These are phyloP conservation scores for Temnothorax unifasciatus DNA, from an alignment of 2,888 invertebrate genomes.

Conservation along the genomic window DNA sequence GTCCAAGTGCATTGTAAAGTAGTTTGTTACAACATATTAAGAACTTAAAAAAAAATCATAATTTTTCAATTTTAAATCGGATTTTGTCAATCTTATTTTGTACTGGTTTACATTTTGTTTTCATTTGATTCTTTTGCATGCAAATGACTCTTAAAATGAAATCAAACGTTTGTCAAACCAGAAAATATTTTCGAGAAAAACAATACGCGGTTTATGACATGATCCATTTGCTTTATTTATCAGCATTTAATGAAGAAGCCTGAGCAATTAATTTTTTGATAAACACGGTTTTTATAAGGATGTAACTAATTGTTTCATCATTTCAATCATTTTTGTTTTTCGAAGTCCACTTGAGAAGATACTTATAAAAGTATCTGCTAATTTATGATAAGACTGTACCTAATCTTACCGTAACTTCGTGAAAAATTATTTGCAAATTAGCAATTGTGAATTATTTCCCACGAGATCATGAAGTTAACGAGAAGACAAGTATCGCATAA, in stretches of 20 bases:
- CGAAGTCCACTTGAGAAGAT: too few species aligned
- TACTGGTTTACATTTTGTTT: background rate
- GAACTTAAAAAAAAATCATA: background rate
- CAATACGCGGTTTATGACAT: background rate
- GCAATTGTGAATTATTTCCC: background rate
- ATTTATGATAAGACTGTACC: background rate
- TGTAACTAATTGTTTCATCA: background rate
- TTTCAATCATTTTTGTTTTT: too few species aligned
- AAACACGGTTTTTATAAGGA: background rate
- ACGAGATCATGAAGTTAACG: constrained; percentile 3
- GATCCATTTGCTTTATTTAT: background rate
- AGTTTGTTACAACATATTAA: background rate
- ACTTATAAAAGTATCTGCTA: background rate
- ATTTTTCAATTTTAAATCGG: background rate
- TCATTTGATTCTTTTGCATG: background rate
- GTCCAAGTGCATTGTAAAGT: background rate
- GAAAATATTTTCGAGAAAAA: background rate
- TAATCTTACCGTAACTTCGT: background rate
- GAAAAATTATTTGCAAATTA: constrained; percentile 21
- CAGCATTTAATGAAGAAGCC: background rate
- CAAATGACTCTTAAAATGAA: background rate
- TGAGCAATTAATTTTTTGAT: background rate
- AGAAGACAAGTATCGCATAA: constrained; percentile 22
- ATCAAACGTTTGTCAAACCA: background rate
- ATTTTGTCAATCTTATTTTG: background rate